These are phyloP conservation scores for Sebastolobus altivelis DNA, from an alignment of 2,797 vertebrate genomes.

Conservation along the genomic window DNA sequence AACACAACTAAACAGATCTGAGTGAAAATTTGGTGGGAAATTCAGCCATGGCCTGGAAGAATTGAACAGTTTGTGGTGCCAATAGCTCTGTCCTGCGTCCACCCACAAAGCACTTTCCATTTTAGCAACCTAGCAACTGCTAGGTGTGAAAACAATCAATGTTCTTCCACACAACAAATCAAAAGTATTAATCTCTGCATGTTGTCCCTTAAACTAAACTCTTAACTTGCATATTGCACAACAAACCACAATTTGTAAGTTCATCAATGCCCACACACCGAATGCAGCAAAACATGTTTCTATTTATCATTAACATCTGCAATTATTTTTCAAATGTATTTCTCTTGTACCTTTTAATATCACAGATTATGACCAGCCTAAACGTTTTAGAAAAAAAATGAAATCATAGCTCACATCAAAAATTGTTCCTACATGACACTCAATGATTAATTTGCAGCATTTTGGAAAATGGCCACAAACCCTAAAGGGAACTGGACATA, in stretches of 20 bases:
- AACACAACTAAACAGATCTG: neutral
- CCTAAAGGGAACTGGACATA: neutral
- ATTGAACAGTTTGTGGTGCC: neutral
- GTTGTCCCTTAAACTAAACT: neutral
- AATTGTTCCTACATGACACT: neutral
- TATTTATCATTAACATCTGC: neutral
- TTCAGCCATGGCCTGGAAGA: neutral
- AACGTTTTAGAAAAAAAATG: neutral
- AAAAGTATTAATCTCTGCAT: neutral
- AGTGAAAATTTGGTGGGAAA: neutral
- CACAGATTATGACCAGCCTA: neutral
- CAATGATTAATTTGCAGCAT: constrained; percentile 17
- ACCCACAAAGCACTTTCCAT: neutral
- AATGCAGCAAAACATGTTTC: fast-evolving
- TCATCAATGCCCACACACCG: neutral
- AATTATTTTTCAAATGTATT: neutral
- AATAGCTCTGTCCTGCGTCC: neutral
- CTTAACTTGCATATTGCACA: neutral
- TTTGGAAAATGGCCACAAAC: constrained; percentile 22
- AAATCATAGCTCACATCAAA: neutral
- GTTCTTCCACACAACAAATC: neutral
- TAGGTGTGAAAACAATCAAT: neutral
- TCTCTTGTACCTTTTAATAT: neutral
- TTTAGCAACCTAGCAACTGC: neutral
- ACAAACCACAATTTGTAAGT: neutral